Evolutionary conservation across 2,113 vertebrate genomes (phyloP), one percentile per base, ranked within the genome.

Genomic region (Percopsis transmontana): DNA sequence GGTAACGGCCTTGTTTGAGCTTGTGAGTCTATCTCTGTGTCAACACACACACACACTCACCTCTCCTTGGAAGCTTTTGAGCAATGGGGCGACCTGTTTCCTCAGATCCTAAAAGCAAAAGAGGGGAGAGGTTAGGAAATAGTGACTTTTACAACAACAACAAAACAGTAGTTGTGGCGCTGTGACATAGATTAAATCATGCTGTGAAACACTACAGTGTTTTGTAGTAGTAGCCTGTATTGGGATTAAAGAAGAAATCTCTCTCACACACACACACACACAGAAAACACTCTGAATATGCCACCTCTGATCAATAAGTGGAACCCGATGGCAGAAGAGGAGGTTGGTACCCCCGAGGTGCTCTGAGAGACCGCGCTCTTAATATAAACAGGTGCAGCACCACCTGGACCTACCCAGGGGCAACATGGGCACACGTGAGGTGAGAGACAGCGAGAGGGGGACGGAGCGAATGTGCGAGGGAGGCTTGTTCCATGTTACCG

Each of bases 31-130:
- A 50, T 58, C 40, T 55, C 11, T 38, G 27, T 67, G 50, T 72
- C 38, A 72, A 56, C 5, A 58, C 24, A 11, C 12, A 41, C 44
- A 62, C 45, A 38, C 60, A 52, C 95, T 96, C 92, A 99, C 97
- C 97, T 99, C 97, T 80, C 95, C 95, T 90, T 99, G 97, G 93
- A 99, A 99, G 93, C 96, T 98, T 93, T 99, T 99, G 86, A 99
- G 93, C 74, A 99, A 90, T 0, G 97, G 97, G 76, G 97, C 95
- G 90, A 98, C 97, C 92, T 97, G 95, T 94, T 99, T 99, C 85
- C 97, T 94, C 83, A 99, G 91, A 91, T 99, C 97, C 97, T 99
- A 70, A 52, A 80, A 93, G 63, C 66, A 65, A 41, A 61, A 51
- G 70, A 39, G 38, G 47, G 5, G 19, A 8, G 5, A 70, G 11